phyloP scores from a whole-genome alignment of 1,140 invertebrate genomes.

The Diuraphis noxia region DNA sequence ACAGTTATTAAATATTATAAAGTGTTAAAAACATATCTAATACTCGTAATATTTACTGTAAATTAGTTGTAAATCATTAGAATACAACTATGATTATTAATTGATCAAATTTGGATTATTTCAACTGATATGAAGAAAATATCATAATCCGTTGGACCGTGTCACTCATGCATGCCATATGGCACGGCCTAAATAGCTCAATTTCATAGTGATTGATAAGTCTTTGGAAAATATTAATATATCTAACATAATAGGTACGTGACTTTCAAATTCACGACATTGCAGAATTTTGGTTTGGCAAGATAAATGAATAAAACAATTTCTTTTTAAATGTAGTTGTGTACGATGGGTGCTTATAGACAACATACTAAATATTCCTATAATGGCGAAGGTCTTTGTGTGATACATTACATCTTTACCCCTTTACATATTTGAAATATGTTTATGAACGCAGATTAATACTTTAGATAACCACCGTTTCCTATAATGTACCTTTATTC shows the following conservation, averaged over 20 bases:
- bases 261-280: too few relatives aligned
- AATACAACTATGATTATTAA: background rate
- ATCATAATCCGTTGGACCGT: background rate
- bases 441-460: background rate
- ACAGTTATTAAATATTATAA: background rate
- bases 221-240: too few relatives aligned
- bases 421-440: background rate
- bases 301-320: background rate
- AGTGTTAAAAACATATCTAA: background rate
- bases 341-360: background rate
- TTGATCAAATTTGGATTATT: background rate
- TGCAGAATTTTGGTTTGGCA: background rate
- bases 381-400: background rate
- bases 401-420: background rate
- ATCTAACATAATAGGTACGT: too few relatives aligned
- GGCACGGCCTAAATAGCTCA: too few relatives aligned
- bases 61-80: too few relatives aligned
- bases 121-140: background rate
- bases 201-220: too few relatives aligned
- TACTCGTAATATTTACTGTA: background rate
- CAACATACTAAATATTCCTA: background rate
- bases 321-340: background rate
- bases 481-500: background rate
- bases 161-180: background rate
- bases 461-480: background rate